Conservation (phyloP, 2,888 invertebrate species). For the Hypselothyrea guttata region DNA sequence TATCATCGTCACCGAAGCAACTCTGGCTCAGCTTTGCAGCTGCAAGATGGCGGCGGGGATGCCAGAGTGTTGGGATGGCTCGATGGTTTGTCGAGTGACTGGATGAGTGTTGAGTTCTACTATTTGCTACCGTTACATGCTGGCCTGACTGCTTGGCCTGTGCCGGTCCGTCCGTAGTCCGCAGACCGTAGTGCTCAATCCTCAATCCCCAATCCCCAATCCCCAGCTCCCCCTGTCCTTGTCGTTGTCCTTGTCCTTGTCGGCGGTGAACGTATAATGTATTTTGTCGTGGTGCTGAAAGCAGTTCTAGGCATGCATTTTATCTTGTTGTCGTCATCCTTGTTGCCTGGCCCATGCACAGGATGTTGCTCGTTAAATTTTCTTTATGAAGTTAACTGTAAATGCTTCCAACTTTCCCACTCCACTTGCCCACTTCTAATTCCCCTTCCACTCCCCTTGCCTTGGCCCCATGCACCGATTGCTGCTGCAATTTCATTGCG, state of each 20-base stretch:
- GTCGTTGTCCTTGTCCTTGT: slow-evolving; percentile 20
- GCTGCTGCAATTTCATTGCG: slow-evolving; percentile 65
- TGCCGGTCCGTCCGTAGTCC: too few relatives aligned
- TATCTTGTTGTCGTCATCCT: slow-evolving; percentile 74
- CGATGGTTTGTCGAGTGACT: not conserved
- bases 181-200: too few relatives aligned
- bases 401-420: slow-evolving; percentile 63
- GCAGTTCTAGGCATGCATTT: slow-evolving; percentile 66
- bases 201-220: too few relatives aligned
- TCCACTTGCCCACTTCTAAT: not conserved
- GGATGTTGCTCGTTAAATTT: slow-evolving; percentile 76
- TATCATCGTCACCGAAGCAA: slow-evolving; percentile 8
- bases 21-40: slow-evolving; percentile 45
- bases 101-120: not conserved
- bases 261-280: slow-evolving; percentile 49
- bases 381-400: slow-evolving; percentile 76
- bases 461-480: slow-evolving; percentile 7
- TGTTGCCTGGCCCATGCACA: slow-evolving; percentile 57
- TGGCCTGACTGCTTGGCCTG: slow-evolving; percentile 19
- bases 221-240: not conserved
- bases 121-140: slow-evolving; percentile 66
- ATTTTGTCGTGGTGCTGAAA: slow-evolving; percentile 54
- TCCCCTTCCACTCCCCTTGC: not conserved
- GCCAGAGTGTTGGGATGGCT: slow-evolving; percentile 1
- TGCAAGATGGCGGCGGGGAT: slow-evolving; percentile 9